These are phyloP conservation scores for Taxidea taxus DNA, from an alignment of 2,113 vertebrate genomes.

Conservation along the genomic window DNA sequence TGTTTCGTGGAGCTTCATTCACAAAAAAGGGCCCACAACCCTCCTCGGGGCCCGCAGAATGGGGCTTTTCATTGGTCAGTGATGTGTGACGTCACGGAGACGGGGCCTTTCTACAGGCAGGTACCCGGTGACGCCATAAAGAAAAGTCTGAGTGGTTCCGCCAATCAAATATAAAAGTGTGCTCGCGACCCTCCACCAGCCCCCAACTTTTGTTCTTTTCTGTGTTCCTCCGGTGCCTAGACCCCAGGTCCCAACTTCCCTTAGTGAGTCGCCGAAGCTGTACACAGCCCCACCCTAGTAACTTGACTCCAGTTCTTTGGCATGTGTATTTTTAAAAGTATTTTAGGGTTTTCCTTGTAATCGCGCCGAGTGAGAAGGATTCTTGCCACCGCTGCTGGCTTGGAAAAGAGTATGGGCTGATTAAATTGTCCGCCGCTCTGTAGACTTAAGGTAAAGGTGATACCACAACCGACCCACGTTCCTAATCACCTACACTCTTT, in stretches of 20 bases:
- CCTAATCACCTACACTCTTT: neutral
- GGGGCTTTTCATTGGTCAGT: constrained; percentile 50
- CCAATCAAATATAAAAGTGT: constrained; percentile 58
- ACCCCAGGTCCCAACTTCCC: neutral
- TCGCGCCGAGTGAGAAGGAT: neutral
- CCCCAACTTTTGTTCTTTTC: neutral
- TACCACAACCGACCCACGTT: neutral
- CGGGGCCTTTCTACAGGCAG: constrained; percentile 65
- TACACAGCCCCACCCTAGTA: neutral
- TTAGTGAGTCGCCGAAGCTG: neutral
- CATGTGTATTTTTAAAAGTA: neutral
- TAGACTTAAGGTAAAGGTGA: neutral
- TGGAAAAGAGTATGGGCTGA: neutral
- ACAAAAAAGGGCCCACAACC: constrained; percentile 77
- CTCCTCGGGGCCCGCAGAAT: constrained; percentile 54
- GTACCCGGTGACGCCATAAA: constrained; percentile 74
- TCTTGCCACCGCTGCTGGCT: neutral
- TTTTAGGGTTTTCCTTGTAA: neutral
- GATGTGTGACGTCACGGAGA: constrained; percentile 59
- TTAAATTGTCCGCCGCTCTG: neutral
- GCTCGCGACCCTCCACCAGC: neutral
- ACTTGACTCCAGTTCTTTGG: neutral
- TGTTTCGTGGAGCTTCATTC: constrained; percentile 72
- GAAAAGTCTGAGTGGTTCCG: constrained; percentile 59
- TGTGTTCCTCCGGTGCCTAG: accelerated